These are phyloP conservation scores for Pedionomus torquatus DNA, from an alignment of 2,113 vertebrate species.

Conservation along the genomic window DNA sequence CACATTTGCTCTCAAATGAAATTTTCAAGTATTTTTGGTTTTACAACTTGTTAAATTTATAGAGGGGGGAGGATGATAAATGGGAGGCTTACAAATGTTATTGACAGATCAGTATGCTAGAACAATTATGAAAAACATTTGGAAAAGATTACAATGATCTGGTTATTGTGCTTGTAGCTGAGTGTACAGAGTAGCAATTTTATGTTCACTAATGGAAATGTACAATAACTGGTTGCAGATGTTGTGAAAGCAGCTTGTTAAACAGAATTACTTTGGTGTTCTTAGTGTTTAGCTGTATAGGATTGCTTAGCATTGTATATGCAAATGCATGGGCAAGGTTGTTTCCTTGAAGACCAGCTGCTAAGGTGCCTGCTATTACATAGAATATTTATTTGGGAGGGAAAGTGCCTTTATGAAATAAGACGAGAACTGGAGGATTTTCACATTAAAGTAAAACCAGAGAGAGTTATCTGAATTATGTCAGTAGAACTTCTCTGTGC, in stretches of 20 bases:
- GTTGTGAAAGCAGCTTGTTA: slow-evolving; percentile 32
- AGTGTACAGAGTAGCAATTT: slow-evolving; percentile 4
- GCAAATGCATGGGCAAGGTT: neutral
- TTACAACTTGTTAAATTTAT: neutral
- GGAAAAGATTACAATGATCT: neutral
- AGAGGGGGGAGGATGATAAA: neutral
- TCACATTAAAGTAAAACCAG: neutral
- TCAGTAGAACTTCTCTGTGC: neutral
- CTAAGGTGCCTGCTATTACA: neutral
- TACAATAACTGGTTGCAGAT: slow-evolving; percentile 32
- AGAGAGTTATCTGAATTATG: neutral
- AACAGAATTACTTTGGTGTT: neutral
- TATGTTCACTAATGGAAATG: neutral
- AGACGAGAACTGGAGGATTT: neutral
- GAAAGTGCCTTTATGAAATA: neutral
- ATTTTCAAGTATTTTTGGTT: neutral
- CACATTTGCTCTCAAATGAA: neutral
- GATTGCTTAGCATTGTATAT: neutral
- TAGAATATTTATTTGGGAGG: neutral
- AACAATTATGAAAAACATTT: neutral
- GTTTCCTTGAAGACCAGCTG: neutral
- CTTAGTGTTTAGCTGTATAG: neutral
- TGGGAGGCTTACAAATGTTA: neutral
- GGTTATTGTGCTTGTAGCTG: neutral
- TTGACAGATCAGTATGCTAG: neutral